Conservation (phyloP, 2,888 invertebrate species). For the Ectobius pallidus region DNA sequence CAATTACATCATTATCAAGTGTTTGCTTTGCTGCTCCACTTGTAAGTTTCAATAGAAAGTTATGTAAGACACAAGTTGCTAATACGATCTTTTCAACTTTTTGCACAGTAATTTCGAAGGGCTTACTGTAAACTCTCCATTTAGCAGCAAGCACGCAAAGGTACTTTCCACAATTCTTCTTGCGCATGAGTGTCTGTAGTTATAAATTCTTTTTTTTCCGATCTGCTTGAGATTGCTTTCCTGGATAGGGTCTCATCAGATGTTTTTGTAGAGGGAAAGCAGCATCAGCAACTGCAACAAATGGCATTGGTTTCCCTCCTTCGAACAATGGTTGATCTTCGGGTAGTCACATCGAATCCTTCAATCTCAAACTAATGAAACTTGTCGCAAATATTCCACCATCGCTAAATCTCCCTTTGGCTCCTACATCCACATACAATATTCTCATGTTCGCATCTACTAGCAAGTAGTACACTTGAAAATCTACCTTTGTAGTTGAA, state of each 20-base stretch:
- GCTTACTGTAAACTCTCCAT: background rate
- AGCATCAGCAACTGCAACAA: background rate
- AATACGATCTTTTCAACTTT: background rate
- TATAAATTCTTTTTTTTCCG: background rate
- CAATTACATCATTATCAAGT: too few relatives aligned
- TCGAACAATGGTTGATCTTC: background rate
- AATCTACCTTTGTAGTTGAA: background rate
- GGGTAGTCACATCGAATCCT: background rate
- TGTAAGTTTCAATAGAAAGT: background rate
- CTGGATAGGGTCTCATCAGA: background rate
- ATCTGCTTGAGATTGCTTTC: background rate
- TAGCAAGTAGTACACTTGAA: background rate
- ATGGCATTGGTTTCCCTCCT: background rate
- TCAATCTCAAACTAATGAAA: background rate
- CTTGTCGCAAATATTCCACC: background rate
- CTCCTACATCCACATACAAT: background rate
- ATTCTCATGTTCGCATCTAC: background rate
- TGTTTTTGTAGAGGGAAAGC: background rate
- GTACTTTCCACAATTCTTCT: background rate
- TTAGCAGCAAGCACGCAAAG: background rate
- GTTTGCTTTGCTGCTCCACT: too few relatives aligned
- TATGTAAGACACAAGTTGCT: background rate
- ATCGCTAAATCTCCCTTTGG: background rate
- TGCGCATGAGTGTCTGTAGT: background rate
- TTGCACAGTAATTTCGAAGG: background rate